Percentiles rank a stretch among this genome's conserved stretches.
Evolutionary conservation across 2,888 invertebrate species (phyloP).

Genomic region (Ctena decussata): DNA sequence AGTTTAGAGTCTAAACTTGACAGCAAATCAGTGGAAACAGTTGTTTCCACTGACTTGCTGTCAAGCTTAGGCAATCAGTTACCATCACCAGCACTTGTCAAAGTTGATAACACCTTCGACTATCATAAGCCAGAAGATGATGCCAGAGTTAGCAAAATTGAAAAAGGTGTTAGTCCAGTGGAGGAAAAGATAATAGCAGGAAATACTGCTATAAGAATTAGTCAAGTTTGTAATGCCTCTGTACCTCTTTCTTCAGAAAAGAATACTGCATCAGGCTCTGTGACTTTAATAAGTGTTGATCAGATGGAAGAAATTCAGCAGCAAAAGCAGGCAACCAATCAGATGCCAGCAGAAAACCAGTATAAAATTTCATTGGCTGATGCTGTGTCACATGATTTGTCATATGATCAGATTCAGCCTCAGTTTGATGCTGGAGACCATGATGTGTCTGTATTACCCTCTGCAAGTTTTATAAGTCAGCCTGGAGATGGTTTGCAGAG

Average conservation of each 20-base stretch:
- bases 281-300: slow-evolving; percentile 21
- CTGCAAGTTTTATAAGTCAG: not conserved
- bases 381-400: not conserved
- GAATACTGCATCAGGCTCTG: not conserved
- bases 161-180: not conserved
- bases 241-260: not conserved
- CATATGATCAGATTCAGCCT: not conserved
- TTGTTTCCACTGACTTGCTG: not conserved
- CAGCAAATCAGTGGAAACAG: not conserved
- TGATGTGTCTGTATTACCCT: not conserved
- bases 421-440: not conserved
- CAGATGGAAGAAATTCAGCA: slow-evolving; percentile 21
- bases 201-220: not conserved
- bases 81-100: too few species aligned
- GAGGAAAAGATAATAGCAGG: not conserved
- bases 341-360: not conserved
- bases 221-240: not conserved
- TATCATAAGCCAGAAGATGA: too few species aligned
- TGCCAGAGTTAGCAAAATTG: too few species aligned
- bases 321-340: not conserved
- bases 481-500: not conserved
- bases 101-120: too few species aligned
- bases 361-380: not conserved
- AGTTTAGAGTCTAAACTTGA: not conserved
- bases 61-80: too few species aligned